A percentile compares a stretch with the other conserved stretches of the same genome.
Conservation (phyloP, 2,113 vertebrate genomes). For the Butorides virescens region DNA sequence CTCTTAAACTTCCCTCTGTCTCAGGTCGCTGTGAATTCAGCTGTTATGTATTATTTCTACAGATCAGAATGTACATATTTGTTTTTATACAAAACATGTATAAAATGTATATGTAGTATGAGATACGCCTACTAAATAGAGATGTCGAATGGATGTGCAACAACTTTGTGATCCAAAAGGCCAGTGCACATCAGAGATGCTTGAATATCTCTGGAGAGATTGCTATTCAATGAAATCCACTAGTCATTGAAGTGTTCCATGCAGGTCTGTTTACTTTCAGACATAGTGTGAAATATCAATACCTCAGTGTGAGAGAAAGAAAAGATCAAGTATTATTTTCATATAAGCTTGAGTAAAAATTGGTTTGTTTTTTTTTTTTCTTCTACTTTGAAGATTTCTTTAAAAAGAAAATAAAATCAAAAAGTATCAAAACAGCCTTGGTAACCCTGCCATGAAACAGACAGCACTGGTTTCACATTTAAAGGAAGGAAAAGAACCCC, state of each 20-base stretch:
- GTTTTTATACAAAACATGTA: background rate
- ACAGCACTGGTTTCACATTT: background rate
- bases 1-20: background rate
- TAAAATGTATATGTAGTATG: background rate
- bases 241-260: background rate
- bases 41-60: background rate
- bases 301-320: background rate
- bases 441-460: background rate
- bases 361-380: background rate
- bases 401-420: background rate
- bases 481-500: background rate
- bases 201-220: background rate
- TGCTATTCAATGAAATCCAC: background rate
- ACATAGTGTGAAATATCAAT: background rate
- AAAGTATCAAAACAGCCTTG: background rate
- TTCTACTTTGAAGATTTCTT: background rate
- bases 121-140: background rate
- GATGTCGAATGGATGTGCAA: accelerated
- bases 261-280: background rate
- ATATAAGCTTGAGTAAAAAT: background rate
- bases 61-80: background rate
- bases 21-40: background rate
- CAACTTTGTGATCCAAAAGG: background rate
- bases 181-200: background rate
- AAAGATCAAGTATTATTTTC: background rate